Conservation (phyloP, 2,113 vertebrate species). For the Paratilapia polleni region DNA sequence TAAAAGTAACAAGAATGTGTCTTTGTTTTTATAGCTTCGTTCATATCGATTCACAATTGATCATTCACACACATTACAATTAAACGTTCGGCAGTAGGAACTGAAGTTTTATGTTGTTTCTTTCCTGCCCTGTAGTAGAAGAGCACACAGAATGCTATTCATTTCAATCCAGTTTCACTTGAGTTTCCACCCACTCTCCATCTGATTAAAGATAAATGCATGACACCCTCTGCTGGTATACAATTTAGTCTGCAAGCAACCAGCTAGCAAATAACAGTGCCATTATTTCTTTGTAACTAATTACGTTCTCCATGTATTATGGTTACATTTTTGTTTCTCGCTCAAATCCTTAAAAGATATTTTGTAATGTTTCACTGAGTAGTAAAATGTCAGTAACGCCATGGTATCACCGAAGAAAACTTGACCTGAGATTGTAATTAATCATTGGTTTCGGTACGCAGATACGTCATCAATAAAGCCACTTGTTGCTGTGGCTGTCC, state of each 20-base stretch:
- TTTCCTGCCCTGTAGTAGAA: neutral
- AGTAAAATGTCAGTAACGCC: neutral
- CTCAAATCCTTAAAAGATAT: neutral
- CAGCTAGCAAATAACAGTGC: neutral
- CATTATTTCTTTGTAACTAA: neutral
- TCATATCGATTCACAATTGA: neutral
- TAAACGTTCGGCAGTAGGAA: neutral
- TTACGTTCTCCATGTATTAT: too few species aligned
- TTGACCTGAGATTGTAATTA: neutral
- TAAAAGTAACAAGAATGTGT: neutral
- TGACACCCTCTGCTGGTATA: constrained; percentile 6
- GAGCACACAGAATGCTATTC: neutral
- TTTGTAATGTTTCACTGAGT: neutral
- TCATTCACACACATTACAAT: neutral
- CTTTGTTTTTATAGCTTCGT: neutral
- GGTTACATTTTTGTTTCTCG: neutral
- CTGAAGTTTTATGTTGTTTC: neutral
- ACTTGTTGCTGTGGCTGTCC: neutral
- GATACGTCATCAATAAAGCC: neutral
- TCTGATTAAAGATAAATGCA: neutral
- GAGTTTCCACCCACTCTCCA: too few species aligned
- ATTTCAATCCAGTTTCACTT: too few species aligned
- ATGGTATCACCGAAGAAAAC: neutral
- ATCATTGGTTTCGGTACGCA: constrained; percentile 17
- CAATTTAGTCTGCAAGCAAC: neutral